phyloP scores from a whole-genome alignment of 2,888 invertebrate species.

The Cosmopolites sordidus region DNA sequence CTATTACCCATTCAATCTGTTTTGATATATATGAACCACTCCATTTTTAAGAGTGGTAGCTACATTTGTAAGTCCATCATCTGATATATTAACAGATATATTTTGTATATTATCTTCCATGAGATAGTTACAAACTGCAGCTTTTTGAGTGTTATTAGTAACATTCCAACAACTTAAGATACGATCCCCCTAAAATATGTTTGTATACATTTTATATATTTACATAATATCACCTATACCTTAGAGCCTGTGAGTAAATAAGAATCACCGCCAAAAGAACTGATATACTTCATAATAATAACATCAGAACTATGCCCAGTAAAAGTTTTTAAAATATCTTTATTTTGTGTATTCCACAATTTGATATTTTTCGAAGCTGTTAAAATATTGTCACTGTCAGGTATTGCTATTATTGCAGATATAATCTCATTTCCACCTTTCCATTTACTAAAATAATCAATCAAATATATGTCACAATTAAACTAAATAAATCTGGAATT shows the following conservation, averaged over 20 bases:
- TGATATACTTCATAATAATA: conserved; percentile 47
- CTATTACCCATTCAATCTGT: conserved; percentile 68
- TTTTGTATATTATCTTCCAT: conserved; percentile 65
- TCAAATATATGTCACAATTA: neutral
- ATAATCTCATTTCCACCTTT: conserved; percentile 58
- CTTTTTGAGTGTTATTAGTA: conserved; percentile 49
- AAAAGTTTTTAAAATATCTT: conserved; percentile 58
- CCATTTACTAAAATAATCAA: conserved; percentile 55
- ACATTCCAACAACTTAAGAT: conserved; percentile 52
- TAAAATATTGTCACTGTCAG: conserved; percentile 48
- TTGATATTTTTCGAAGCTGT: conserved; percentile 52
- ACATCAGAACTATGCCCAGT: conserved; percentile 62
- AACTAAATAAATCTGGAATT: neutral
- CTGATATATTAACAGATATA: conserved; percentile 51
- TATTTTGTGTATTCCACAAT: conserved; percentile 60
- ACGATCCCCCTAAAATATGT: conserved; percentile 44
- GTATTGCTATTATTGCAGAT: conserved; percentile 59
- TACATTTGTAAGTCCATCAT: conserved; percentile 51
- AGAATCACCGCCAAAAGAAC: conserved; percentile 35
- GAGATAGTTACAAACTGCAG: conserved; percentile 57
- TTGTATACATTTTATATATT: too few species aligned
- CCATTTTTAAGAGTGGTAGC: conserved; percentile 69
- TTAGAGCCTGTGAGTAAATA: conserved; percentile 52
- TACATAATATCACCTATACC: too few species aligned
- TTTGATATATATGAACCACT: conserved; percentile 72